Percentiles rank a stretch among this genome's conserved stretches.
These are phyloP conservation scores for Manduca sexta DNA, from an alignment of 1,140 invertebrate genomes.

Conservation along the genomic window DNA sequence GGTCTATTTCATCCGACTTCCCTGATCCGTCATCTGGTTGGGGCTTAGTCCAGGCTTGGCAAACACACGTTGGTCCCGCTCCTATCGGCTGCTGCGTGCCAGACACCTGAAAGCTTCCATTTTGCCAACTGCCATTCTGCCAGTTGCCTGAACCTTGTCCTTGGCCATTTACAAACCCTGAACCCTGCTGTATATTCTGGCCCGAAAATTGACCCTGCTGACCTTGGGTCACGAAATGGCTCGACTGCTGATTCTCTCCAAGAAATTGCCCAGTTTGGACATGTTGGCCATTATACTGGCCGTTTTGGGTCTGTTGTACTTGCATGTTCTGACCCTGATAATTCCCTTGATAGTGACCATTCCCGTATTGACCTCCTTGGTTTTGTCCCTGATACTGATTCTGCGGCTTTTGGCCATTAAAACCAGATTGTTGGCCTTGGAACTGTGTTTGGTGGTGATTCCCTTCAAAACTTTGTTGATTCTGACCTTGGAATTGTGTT, in stretches of 20 bases:
- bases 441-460: conserved; percentile 9
- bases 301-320: conserved; percentile 6
- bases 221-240: conserved; percentile 7
- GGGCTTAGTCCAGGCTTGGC: conserved; percentile 59
- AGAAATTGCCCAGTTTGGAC: not conserved
- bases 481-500: conserved; percentile 21
- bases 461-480: conserved; percentile 3
- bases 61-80: conserved; percentile 53
- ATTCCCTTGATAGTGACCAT: not conserved
- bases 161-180: not conserved
- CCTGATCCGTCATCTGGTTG: conserved; percentile 20
- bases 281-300: conserved; percentile 6
- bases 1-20: conserved; percentile 29
- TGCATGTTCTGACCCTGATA: no score
- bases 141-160: not conserved
- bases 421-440: conserved; percentile 20
- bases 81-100: conserved; percentile 26
- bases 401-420: conserved; percentile 1
- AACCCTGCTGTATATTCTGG: not conserved
- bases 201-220: conserved; percentile 1
- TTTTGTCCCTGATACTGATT: conserved; percentile 21
- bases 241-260: conserved; percentile 17
- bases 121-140: not conserved
- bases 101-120: conserved; percentile 12
- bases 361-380: conserved; percentile 3